Evolutionary conservation across 2,888 invertebrate genomes (phyloP).

Genomic region (Hylaea fasciaria): DNA sequence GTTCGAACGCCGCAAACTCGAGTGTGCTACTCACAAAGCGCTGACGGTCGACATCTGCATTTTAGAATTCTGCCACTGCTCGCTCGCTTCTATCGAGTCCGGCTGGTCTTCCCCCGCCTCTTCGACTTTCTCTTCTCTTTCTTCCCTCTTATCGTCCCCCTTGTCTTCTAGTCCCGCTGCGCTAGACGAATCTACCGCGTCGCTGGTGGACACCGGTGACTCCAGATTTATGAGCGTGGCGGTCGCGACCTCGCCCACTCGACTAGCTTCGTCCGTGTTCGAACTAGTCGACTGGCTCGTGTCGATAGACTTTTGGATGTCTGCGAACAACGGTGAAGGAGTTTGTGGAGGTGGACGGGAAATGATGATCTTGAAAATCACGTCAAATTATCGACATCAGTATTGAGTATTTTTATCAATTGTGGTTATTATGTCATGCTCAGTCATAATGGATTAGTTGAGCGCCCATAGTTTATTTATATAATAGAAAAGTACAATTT

Average conservation of each 20-base stretch:
- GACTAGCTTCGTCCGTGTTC: constrained; percentile 66
- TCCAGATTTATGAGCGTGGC: constrained; percentile 77
- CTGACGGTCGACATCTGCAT: constrained; percentile 73
- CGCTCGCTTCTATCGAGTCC: constrained; percentile 78
- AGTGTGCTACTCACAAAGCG: constrained; percentile 62
- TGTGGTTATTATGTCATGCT: not conserved
- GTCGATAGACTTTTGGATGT: constrained; percentile 71
- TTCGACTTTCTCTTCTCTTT: constrained; percentile 37
- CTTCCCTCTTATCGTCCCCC: constrained; percentile 33
- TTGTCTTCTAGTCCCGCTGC: constrained; percentile 44
- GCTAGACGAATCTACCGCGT: constrained; percentile 50
- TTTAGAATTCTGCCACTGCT: constrained; percentile 70
- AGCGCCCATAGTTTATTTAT: not conserved
- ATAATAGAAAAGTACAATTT: not conserved
- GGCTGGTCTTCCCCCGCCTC: constrained; percentile 66
- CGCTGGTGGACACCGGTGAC: constrained; percentile 67
- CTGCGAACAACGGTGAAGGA: constrained; percentile 47
- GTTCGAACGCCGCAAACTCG: not conserved
- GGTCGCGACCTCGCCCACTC: constrained; percentile 71
- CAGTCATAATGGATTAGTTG: not conserved
- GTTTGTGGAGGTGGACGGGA: constrained; percentile 16
- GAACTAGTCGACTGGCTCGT: constrained; percentile 77
- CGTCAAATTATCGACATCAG: too few species aligned
- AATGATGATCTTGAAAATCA: constrained; percentile 6
- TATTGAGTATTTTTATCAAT: not conserved